A percentile compares a stretch with the other conserved stretches of the same genome.
phyloP scores from a whole-genome alignment of 2,797 vertebrate genomes.

The Pseudochromis fuscus region DNA sequence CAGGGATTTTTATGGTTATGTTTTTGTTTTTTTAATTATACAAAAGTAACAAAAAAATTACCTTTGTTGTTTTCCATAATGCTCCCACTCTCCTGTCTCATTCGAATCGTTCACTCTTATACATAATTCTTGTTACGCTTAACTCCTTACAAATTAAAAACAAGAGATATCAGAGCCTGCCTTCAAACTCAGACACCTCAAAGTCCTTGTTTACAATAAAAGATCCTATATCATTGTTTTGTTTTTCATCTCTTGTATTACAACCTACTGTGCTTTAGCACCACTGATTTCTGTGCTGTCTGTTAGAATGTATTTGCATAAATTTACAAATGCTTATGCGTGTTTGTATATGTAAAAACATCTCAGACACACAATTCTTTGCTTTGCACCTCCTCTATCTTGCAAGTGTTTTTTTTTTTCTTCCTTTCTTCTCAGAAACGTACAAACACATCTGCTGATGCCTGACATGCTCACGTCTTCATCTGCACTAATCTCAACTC shows the following conservation, averaged over 20 bases:
- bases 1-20: conserved; percentile 34
- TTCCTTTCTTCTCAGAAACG: conserved; percentile 15
- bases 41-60: conserved; percentile 12
- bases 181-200: conserved; percentile 25
- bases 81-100: background rate
- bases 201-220: conserved; percentile 27
- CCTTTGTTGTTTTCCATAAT: conserved; percentile 17
- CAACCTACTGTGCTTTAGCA: conserved; percentile 8
- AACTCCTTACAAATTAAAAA: conserved; percentile 5
- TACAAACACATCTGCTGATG: conserved; percentile 40
- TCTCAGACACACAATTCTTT: conserved; percentile 1
- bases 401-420: background rate
- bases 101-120: conserved; percentile 1
- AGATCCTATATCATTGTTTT: conserved; percentile 20
- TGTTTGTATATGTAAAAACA: conserved; percentile 51
- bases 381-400: conserved; percentile 22
- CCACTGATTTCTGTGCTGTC: conserved; percentile 7
- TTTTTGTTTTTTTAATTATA: conserved; percentile 32
- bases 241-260: conserved; percentile 29
- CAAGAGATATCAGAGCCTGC: conserved; percentile 10
- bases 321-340: conserved; percentile 18
- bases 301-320: conserved; percentile 30
- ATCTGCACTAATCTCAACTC: conserved; percentile 20
- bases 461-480: conserved; percentile 32
- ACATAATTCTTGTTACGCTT: conserved; percentile 17